phyloP scores from a whole-genome alignment of 2,888 invertebrate species.

The Hirtodrosophila cameraria region DNA sequence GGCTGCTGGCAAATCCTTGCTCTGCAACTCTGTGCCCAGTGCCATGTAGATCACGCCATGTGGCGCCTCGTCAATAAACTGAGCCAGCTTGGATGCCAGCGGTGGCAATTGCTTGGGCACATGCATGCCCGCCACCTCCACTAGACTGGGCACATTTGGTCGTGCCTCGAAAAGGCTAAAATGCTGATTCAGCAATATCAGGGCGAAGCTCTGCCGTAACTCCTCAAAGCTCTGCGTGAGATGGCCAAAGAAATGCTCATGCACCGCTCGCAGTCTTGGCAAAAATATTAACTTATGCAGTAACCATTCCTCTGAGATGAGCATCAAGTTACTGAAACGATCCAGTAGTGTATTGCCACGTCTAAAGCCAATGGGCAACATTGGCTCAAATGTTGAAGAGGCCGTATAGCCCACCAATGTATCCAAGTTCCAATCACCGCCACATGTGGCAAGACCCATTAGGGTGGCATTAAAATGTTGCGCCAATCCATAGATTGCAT shows the following conservation, averaged over 20 bases:
- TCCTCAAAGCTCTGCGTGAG: slow-evolving; percentile 49
- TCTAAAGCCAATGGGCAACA: slow-evolving; percentile 54
- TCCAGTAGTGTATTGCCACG: slow-evolving; percentile 73
- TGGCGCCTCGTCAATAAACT: slow-evolving; percentile 82
- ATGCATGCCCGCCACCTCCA: slow-evolving; percentile 83
- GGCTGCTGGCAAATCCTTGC: slow-evolving; percentile 57
- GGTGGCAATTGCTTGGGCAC: slow-evolving; percentile 66
- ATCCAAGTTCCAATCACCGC: slow-evolving; percentile 70
- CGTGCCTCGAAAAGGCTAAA: slow-evolving; percentile 74
- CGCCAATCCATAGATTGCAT: slow-evolving; percentile 79
- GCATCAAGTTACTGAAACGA: slow-evolving; percentile 76
- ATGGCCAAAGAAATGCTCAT: slow-evolving; percentile 61
- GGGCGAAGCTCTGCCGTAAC: slow-evolving; percentile 66
- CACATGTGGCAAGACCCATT: slow-evolving; percentile 70
- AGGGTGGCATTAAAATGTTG: slow-evolving; percentile 74
- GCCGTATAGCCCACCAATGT: slow-evolving; percentile 66
- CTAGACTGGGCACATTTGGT: slow-evolving; percentile 78
- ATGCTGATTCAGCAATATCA: slow-evolving; percentile 81
- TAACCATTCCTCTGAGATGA: slow-evolving; percentile 63
- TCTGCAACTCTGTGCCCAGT: slow-evolving; percentile 82
- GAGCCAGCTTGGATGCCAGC: slow-evolving; percentile 74
- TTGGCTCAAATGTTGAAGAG: slow-evolving; percentile 71
- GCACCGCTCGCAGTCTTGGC: slow-evolving; percentile 54
- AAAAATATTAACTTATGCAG: slow-evolving; percentile 56
- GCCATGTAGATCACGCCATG: slow-evolving; percentile 84